Percentiles rank a stretch among this genome's conserved stretches.
These are phyloP conservation scores for Lepidostoma basale DNA, from an alignment of 1,140 invertebrate species.

Conservation along the genomic window DNA sequence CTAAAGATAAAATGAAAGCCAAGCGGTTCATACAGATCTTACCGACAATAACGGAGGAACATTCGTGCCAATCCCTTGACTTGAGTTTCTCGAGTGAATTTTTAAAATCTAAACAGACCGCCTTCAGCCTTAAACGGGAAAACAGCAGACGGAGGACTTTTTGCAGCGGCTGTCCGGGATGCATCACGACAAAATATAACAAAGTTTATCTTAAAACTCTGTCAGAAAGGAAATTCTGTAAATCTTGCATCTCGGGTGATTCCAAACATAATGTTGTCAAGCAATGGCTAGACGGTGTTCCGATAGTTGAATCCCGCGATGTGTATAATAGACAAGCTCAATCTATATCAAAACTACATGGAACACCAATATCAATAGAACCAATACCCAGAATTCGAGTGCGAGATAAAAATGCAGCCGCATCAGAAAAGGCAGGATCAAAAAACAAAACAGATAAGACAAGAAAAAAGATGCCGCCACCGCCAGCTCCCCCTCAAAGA, in stretches of 20 bases:
- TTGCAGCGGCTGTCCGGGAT: conserved; percentile 72
- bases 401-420: neutral
- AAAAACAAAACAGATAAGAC: neutral
- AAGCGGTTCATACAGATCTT: conserved; percentile 83
- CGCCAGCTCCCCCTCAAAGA: conserved; percentile 52
- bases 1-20: conserved; percentile 84
- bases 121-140: conserved; percentile 61
- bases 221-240: conserved; percentile 57
- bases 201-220: conserved; percentile 48
- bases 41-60: conserved; percentile 81
- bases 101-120: conserved; percentile 3
- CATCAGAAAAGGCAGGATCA: neutral
- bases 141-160: conserved; percentile 59
- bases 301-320: conserved; percentile 50
- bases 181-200: conserved; percentile 54
- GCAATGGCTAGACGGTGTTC: conserved; percentile 80
- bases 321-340: conserved; percentile 46
- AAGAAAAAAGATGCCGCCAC: conserved; percentile 55
- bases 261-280: conserved; percentile 60
- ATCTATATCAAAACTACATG: conserved; percentile 56
- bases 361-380: conserved; percentile 54
- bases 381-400: conserved; percentile 40
- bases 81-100: conserved; percentile 9
- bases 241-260: conserved; percentile 61
- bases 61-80: conserved; percentile 54